Evolutionary conservation across 2,797 vertebrate genomes (phyloP).

Genomic region (Geotrypetes seraphini): DNA sequence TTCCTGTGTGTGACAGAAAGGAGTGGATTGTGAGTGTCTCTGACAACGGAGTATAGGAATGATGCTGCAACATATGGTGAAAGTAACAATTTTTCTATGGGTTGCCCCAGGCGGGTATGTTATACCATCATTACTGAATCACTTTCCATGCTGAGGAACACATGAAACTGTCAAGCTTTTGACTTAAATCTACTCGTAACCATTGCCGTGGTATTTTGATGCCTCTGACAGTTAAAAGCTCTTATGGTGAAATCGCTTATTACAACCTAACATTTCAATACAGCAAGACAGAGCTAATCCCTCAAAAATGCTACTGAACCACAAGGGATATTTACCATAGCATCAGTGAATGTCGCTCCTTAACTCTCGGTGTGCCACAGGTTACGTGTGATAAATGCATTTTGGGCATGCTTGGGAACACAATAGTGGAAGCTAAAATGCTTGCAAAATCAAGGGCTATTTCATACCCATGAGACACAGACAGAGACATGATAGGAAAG

Average conservation of each 20-base stretch:
- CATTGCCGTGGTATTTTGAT: constrained; percentile 41
- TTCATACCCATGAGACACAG: no score
- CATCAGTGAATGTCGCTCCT: background rate
- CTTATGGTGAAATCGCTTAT: constrained; percentile 32
- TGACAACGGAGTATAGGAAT: no score
- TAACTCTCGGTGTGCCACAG: no score
- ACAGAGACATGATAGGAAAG: no score
- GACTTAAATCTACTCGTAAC: constrained; percentile 36
- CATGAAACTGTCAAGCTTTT: constrained; percentile 29
- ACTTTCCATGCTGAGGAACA: constrained; percentile 16
- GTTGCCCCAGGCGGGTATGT: constrained; percentile 10
- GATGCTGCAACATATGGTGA: no score
- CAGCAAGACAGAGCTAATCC: constrained; percentile 20
- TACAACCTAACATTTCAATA: constrained; percentile 24
- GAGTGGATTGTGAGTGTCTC: no score
- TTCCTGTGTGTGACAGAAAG: no score
- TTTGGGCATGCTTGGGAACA: no score
- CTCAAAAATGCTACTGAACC: constrained; percentile 28
- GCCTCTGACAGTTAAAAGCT: constrained; percentile 37
- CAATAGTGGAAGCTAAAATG: no score
- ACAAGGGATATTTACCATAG: constrained; percentile 11
- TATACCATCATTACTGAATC: constrained; percentile 33
- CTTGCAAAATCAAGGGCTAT: no score
- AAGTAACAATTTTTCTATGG: constrained; percentile 5
- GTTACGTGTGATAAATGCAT: no score